Base-by-base conservation (phyloP, 2,113 vertebrate genomes). In the Cochlearius cochlearius region DNA sequence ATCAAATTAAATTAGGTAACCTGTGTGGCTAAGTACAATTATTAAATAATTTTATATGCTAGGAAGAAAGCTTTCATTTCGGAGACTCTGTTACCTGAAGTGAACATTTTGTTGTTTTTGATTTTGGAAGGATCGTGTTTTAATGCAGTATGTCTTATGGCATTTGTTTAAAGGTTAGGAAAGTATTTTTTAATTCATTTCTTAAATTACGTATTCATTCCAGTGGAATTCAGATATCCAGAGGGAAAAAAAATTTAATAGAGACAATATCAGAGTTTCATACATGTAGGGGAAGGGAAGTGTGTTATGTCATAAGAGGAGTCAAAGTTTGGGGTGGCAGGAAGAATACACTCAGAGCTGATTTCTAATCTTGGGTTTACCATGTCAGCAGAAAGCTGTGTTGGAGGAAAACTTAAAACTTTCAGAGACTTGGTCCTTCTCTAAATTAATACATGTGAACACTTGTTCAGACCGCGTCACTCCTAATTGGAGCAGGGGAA, bases 61-160 rank as follows among this genome's bases (percentile, higher is more conserved):
- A 52, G 45, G 23, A 75, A 47, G 59, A 63, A 77, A 36, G 36
- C 22, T 59, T 93, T 66, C 5, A 10, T 78, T 81, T 34, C 0
- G 1, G 45, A 86, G 67, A 27, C 43, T 67, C 15, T 79, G 39
- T 12, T 56, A 19, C 45, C 53, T 64, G 29, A 75, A 73, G 36
- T 0, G 0, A 73, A 20, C 17, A 3, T 29, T 71, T 59, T 45
- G 36, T 68, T 75, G 5, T 26, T 26, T 79, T 22, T 0, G 4
- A 11, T 59, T 63, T 83, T 80, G 38, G 32, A 76, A 75, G 4
- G 29, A 34, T 3, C 9, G 74, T 66, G 6, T 23, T 74, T 66
- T 62, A 22, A 43, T 55, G 68, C 8, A 11, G 19, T 38, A 18
- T 59, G 21, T n/a, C 32, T 2, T 47, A 29, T 8, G 26, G 15